Evolutionary conservation across 2,113 vertebrate species (phyloP), one percentile per base, ranked within the genome.

Genomic region (Coturnix japonica): DNA sequence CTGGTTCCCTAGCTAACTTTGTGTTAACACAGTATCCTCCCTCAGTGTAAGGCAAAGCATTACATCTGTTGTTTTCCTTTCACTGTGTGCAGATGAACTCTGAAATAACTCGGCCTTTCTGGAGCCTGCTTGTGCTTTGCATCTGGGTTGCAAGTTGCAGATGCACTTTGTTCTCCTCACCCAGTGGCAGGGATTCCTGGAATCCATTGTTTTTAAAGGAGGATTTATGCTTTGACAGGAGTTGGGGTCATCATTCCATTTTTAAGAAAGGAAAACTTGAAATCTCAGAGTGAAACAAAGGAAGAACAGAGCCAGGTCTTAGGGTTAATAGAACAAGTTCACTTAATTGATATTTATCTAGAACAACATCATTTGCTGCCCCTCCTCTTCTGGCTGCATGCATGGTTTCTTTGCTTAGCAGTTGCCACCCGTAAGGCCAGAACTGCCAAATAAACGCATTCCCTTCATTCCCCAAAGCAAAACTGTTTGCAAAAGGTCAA

Each of bases 261-360:
- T 35, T 70, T 9, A 30, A 51, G 46, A 37, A 37, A 51, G 33
- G 17, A 51, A 41, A 39, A n/a, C 23, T 80, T 87, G 57, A 81
- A 64, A 61, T 81, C 44, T 53, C 88, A 6, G 21, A 56, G 93
- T 92, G 41, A 72, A 95, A 66, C 37, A 37, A 82, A 91, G 26
- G 44, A 67, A 35, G 19, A 90, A 93, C 90, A 76, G 71, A 81
- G 20, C 13, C 22, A 71, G 41, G 49, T 90, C 74, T 49, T 59
- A 25, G 41, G 82, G 86, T 87, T 85, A 85, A 90, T 75, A 71
- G 61, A 89, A 65, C 56, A 54, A 44, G 59, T 67, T 94, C 26
- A 18, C 33, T 90, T 95, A 85, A 81, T 87, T 89, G 69, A 11
- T 85, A 61, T 61, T 95, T 94, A 86, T 76, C 44, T 85, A 76